These are phyloP conservation scores for Platyura marginata DNA, from an alignment of 1,140 invertebrate genomes.

Conservation along the genomic window DNA sequence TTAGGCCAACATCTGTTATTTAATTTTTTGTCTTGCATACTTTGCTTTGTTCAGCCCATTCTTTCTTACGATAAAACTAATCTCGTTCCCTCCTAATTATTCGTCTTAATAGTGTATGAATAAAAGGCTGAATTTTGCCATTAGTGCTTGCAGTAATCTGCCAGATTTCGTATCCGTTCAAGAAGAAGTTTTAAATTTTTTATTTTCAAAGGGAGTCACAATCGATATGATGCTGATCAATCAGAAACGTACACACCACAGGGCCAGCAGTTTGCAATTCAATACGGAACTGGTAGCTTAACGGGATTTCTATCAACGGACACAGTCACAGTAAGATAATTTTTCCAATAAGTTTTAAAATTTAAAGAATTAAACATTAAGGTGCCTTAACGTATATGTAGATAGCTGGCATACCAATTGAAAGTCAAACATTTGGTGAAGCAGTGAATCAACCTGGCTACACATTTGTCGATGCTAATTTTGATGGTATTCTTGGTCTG, in stretches of 20 bases:
- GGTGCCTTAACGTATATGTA: conserved; percentile 30
- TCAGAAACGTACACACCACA: not conserved
- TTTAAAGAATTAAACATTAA: not conserved
- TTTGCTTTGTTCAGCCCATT: too few relatives aligned
- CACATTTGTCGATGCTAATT: conserved; percentile 82
- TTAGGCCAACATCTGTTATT: not conserved
- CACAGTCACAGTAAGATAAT: conserved; percentile 10
- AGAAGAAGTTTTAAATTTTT: too few relatives aligned
- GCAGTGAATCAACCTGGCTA: conserved; percentile 77
- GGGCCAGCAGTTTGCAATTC: not conserved
- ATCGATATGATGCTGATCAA: not conserved
- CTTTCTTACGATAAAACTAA: too few relatives aligned
- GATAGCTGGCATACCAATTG: conserved; percentile 40
- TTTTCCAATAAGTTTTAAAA: not conserved
- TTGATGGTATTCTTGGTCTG: conserved; percentile 92
- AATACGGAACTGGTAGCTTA: conserved; percentile 15
- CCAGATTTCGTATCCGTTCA: too few relatives aligned
- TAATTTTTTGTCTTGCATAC: too few relatives aligned
- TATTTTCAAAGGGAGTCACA: too few relatives aligned
- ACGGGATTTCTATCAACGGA: conserved; percentile 12
- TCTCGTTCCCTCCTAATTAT: too few relatives aligned
- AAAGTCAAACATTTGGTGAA: conserved; percentile 86
- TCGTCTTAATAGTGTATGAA: too few relatives aligned
- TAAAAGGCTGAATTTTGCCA: too few relatives aligned
- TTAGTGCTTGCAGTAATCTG: too few relatives aligned